Conservation (phyloP, 2,797 vertebrate genomes). For the Pteropus rufus region DNA sequence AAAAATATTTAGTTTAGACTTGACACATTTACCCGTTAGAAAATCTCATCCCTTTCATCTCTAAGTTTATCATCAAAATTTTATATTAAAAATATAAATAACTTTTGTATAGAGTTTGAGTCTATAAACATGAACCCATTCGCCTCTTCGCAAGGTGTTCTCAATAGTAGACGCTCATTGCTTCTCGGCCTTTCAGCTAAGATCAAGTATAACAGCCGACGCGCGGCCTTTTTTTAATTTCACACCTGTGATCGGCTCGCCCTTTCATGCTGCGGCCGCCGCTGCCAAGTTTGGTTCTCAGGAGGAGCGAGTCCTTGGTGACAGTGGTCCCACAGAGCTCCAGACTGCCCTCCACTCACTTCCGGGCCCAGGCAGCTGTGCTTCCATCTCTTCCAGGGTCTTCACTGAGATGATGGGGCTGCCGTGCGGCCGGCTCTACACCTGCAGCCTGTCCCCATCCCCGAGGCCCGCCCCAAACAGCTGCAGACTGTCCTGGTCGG, state of each 20-base stretch:
- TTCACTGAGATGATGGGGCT: rapidly evolving
- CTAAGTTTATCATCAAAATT: background rate
- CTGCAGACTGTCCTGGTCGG: conserved; percentile 67
- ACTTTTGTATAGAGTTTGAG: background rate
- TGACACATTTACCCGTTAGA: background rate
- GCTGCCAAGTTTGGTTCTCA: background rate
- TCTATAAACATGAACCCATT: background rate
- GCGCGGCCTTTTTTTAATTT: no score
- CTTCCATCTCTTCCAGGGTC: background rate
- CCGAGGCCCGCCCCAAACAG: conserved; percentile 73
- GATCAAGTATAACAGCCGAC: no score
- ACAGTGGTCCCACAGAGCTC: rapidly evolving
- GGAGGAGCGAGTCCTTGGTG: rapidly evolving
- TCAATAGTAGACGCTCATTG: background rate
- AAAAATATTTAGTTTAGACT: background rate
- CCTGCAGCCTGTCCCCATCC: background rate
- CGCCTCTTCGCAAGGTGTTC: background rate
- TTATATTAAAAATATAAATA: conserved; percentile 41
- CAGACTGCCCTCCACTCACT: conserved; percentile 8
- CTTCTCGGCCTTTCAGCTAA: no score
- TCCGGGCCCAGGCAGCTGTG: background rate
- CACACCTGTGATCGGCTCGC: rapidly evolving
- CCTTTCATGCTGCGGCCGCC: rapidly evolving
- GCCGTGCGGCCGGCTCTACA: rapidly evolving
- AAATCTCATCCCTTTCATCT: background rate